These are phyloP conservation scores for Phenganax marumi DNA, from an alignment of 92 coral and sea anemone species.

Conservation along the genomic window DNA sequence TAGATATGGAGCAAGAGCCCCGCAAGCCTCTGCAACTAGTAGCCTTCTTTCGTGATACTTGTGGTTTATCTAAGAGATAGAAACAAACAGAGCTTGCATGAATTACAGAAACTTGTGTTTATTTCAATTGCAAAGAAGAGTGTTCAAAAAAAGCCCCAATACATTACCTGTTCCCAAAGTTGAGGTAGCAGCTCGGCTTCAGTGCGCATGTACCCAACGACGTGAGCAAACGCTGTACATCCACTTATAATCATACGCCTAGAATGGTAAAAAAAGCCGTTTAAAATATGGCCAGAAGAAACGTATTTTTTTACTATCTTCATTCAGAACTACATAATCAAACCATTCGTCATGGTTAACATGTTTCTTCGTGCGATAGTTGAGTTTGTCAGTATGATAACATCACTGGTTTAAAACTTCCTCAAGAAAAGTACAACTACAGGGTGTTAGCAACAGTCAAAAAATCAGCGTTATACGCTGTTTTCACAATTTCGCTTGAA, in stretches of 20 bases:
- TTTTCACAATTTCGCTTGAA: too few relatives aligned
- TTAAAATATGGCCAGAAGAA: too few relatives aligned
- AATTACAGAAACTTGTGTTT: not conserved
- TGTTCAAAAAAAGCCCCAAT: not conserved
- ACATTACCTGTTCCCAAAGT: slow-evolving; percentile 93
- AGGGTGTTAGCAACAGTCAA: too few relatives aligned
- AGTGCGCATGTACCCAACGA: slow-evolving; percentile 83
- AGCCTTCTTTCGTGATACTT: slow-evolving; percentile 84
- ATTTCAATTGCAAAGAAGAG: not conserved
- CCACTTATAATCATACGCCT: slow-evolving; percentile 99
- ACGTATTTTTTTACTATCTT: too few relatives aligned
- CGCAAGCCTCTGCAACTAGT: slow-evolving; percentile 95
- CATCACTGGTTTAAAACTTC: too few relatives aligned
- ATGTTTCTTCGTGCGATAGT: too few relatives aligned
- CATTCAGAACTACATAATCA: too few relatives aligned
- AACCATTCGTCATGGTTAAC: too few relatives aligned
- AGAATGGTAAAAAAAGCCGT: not conserved
- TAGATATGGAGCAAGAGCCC: slow-evolving; percentile 79
- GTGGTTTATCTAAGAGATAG: slow-evolving; percentile 71
- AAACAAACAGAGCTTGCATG: not conserved
- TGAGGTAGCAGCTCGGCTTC: slow-evolving; percentile 96
- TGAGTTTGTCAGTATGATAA: too few relatives aligned
- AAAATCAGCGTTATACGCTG: too few relatives aligned
- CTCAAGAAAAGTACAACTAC: too few relatives aligned
- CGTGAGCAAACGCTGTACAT: slow-evolving; percentile 95